Evolutionary conservation across 2,113 vertebrate species (phyloP).

Genomic region (Accipiter cooperii): DNA sequence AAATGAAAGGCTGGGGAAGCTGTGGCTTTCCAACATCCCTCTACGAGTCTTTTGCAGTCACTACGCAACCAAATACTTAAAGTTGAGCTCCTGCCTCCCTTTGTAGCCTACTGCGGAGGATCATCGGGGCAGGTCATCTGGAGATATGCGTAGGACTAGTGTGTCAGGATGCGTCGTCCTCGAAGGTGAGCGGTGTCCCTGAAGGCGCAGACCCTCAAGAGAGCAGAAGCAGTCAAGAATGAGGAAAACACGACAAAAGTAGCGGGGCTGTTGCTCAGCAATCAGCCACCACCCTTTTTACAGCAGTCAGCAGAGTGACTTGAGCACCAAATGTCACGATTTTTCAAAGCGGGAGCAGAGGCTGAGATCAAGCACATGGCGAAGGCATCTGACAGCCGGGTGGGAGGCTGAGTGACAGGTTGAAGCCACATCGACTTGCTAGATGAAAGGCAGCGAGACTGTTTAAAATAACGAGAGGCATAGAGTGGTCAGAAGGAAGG

Average conservation of each 20-base stretch:
- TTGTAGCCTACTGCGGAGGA: background rate
- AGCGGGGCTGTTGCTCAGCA: background rate
- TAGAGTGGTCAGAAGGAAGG: background rate
- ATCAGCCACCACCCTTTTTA: background rate
- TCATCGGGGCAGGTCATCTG: background rate
- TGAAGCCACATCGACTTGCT: background rate
- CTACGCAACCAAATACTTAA: background rate
- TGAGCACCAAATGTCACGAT: background rate
- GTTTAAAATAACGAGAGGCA: background rate
- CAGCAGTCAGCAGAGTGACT: background rate
- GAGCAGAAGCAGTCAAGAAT: background rate
- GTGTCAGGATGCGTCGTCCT: background rate
- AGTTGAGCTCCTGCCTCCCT: background rate
- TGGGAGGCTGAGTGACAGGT: background rate
- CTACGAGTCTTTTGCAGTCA: background rate
- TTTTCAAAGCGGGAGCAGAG: background rate
- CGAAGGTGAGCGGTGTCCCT: rapidly evolving
- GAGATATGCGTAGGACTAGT: rapidly evolving
- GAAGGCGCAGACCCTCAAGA: background rate
- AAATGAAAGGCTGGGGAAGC: background rate
- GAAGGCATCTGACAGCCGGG: background rate
- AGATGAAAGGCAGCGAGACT: background rate
- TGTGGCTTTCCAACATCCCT: background rate
- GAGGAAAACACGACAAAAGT: background rate
- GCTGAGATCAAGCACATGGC: background rate